Percentiles rank a stretch among this genome's conserved stretches.
Evolutionary conservation across 2,888 invertebrate genomes (phyloP).

Genomic region (Cheilosia grossa): DNA sequence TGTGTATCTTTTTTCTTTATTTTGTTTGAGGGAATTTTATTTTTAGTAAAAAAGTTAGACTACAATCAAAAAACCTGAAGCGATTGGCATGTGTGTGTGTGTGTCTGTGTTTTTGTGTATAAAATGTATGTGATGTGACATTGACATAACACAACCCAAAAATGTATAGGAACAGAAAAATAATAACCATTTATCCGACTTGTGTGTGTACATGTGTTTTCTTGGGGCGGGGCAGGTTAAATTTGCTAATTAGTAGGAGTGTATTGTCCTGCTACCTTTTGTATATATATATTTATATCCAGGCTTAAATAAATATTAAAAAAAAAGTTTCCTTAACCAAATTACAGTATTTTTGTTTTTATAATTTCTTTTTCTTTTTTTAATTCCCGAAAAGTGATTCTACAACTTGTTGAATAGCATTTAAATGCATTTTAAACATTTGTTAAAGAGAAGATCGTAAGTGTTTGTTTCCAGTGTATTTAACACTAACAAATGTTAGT

Average conservation of each 20-base stretch:
- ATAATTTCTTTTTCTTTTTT: conserved; percentile 27
- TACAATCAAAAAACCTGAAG: conserved; percentile 62
- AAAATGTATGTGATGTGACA: conserved; percentile 50
- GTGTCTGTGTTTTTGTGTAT: conserved; percentile 57
- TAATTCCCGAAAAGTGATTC: conserved; percentile 41
- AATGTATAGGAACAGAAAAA: conserved; percentile 36
- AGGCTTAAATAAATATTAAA: conserved; percentile 66
- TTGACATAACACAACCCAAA: conserved; percentile 66
- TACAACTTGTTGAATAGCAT: background rate
- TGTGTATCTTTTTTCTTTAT: conserved; percentile 41
- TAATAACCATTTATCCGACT: conserved; percentile 52
- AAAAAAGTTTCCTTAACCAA: conserved; percentile 66
- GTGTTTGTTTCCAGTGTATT: too few species aligned
- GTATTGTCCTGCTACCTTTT: conserved; percentile 74
- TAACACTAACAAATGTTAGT: too few species aligned
- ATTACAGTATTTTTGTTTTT: conserved; percentile 46
- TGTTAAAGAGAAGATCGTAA: too few species aligned
- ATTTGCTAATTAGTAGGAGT: conserved; percentile 71
- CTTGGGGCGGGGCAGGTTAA: conserved; percentile 64
- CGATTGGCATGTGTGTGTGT: conserved; percentile 64
- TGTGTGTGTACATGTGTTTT: conserved; percentile 60
- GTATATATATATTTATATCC: conserved; percentile 66
- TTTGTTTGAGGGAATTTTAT: conserved; percentile 19
- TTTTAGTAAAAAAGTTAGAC: conserved; percentile 66
- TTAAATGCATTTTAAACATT: background rate